These are phyloP conservation scores for Drosophila ananassae DNA, from an alignment of 1,140 invertebrate species.

Conservation along the genomic window DNA sequence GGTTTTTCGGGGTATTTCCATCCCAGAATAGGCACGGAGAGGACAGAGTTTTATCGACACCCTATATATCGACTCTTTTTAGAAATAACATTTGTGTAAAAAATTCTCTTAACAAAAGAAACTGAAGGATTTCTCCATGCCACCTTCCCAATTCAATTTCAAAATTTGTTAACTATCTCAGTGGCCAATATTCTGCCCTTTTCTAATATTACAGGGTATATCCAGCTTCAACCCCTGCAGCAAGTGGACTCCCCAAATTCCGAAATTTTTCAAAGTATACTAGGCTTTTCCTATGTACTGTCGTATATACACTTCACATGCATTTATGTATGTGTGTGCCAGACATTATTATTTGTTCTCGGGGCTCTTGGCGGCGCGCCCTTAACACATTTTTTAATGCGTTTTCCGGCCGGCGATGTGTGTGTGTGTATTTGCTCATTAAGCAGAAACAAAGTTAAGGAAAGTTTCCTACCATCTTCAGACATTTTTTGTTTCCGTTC, in stretches of 20 bases:
- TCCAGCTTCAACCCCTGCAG: constrained; percentile 61
- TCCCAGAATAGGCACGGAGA: constrained; percentile 12
- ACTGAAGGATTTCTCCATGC: too few species aligned
- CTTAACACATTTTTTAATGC: constrained; percentile 78
- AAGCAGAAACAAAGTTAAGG: constrained; percentile 80
- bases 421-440: constrained; percentile 78
- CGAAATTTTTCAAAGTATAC: constrained; percentile 52
- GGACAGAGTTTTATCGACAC: background rate
- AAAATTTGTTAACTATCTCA: background rate
- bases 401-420: constrained; percentile 30
- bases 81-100: too few species aligned
- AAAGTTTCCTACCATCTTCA: constrained; percentile 74
- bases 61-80: background rate
- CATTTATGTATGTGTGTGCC: constrained; percentile 35
- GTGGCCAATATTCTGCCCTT: background rate
- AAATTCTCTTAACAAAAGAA: too few species aligned
- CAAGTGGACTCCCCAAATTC: constrained; percentile 44
- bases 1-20: constrained; percentile 50
- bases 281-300: constrained; percentile 13
- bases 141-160: too few species aligned
- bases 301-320: background rate
- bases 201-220: constrained; percentile 15
- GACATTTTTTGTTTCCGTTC: constrained; percentile 72
- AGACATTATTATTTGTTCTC: constrained; percentile 80
- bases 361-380: constrained; percentile 66